phyloP scores from a whole-genome alignment of 1,140 invertebrate genomes.

The Rhagoletis zephyria region DNA sequence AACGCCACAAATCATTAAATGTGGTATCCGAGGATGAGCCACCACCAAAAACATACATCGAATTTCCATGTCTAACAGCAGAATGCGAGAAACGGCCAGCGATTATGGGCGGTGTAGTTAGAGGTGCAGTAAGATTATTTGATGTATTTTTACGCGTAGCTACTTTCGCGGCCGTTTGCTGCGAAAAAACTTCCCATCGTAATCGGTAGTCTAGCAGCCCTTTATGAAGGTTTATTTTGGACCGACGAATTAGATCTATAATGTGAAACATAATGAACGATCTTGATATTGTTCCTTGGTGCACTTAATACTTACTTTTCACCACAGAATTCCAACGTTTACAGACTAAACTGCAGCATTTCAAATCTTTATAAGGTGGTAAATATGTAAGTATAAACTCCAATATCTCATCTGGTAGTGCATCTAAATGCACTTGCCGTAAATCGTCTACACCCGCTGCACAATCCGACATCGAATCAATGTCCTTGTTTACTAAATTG shows the following conservation, averaged over 20 bases:
- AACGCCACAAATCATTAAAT: conserved; percentile 96
- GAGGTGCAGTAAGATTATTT: conserved; percentile 26
- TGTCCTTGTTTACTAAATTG: background rate
- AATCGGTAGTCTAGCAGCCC: conserved; percentile 67
- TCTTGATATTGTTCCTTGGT: background rate
- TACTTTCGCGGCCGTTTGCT: conserved; percentile 60
- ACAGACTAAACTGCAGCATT: conserved; percentile 87
- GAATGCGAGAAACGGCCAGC: conserved; percentile 93
- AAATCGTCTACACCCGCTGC: background rate
- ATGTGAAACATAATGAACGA: background rate
- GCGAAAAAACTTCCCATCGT: conserved; percentile 68
- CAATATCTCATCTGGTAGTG: conserved; percentile 90
- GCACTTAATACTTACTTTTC: conserved; percentile 80
- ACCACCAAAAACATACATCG: conserved; percentile 96
- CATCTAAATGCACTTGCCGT: background rate
- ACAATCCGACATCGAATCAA: background rate
- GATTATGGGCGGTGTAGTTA: conserved; percentile 77
- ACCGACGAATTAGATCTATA: conserved; percentile 69
- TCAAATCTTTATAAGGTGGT: conserved; percentile 91
- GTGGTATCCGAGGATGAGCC: conserved; percentile 95
- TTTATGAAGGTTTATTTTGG: conserved; percentile 68
- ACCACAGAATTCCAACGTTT: conserved; percentile 87
- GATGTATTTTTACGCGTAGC: conserved; percentile 56
- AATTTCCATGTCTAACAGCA: conserved; percentile 86
- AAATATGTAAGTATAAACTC: conserved; percentile 92